A percentile compares a stretch with the other conserved stretches of the same genome.
phyloP scores from a whole-genome alignment of 53 echinoderm and acorn worm genomes.

The Echinarachnius parma region DNA sequence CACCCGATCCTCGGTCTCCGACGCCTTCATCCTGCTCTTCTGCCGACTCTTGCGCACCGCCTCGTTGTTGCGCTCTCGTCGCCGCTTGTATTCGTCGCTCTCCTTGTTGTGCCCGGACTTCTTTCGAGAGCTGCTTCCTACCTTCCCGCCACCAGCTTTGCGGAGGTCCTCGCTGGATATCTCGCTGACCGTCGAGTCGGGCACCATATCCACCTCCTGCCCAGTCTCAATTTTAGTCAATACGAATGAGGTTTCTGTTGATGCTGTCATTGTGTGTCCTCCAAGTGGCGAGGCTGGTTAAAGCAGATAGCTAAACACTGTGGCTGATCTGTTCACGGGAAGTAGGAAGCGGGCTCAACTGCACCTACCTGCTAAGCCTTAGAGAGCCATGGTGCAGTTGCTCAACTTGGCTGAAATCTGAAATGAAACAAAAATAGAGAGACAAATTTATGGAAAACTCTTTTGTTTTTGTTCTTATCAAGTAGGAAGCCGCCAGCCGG shows the following conservation, averaged over 20 bases:
- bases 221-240: neutral
- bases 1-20: conserved; percentile 70
- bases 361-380: conserved; percentile 1
- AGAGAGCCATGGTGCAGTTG: conserved; percentile 27
- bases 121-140: conserved; percentile 60
- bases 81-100: conserved; percentile 80
- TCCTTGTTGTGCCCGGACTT: conserved; percentile 67
- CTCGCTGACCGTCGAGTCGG: neutral
- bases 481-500: too few species aligned
- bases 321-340: conserved; percentile 47
- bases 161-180: neutral
- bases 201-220: neutral
- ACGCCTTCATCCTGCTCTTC: conserved; percentile 70
- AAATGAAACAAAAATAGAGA: too few species aligned
- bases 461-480: too few species aligned
- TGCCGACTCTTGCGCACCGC: conserved; percentile 92
- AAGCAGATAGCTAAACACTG: conserved; percentile 41
- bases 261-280: neutral
- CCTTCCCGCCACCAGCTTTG: conserved; percentile 42
- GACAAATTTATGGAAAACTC: too few species aligned
- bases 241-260: neutral
- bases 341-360: conserved; percentile 30
- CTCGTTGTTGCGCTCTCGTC: conserved; percentile 88
- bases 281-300: neutral
- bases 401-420: too few species aligned